phyloP scores from a whole-genome alignment of 2,888 invertebrate species.

The Epiblema foenella region DNA sequence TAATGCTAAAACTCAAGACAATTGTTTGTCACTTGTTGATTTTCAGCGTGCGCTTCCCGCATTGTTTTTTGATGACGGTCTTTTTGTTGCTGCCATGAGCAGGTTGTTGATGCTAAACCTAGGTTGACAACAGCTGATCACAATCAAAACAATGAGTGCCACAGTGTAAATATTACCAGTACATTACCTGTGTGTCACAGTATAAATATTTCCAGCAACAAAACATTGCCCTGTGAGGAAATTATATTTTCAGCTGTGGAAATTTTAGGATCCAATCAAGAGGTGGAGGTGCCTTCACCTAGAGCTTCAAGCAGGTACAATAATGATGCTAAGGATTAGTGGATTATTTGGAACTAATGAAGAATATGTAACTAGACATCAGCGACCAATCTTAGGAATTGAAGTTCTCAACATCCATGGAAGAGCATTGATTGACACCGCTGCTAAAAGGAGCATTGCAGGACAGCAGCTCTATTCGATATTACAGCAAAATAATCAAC shows the following conservation, averaged over 20 bases:
- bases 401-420: background rate
- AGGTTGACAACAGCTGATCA: too few species aligned
- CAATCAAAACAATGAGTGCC: too few species aligned
- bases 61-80: too few species aligned
- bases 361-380: background rate
- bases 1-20: too few species aligned
- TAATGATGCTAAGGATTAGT: background rate
- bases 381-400: conserved; percentile 8
- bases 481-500: background rate
- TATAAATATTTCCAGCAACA: too few species aligned
- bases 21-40: too few species aligned
- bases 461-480: background rate
- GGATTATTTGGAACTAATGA: conserved; percentile 3
- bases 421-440: background rate
- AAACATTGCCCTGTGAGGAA: background rate
- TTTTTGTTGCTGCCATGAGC: too few species aligned
- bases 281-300: background rate
- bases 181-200: too few species aligned
- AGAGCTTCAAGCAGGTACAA: background rate
- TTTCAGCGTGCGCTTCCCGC: too few species aligned
- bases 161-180: too few species aligned
- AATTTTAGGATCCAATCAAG: background rate
- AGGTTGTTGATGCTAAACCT: too few species aligned
- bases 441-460: conserved; percentile 6
- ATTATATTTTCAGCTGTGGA: background rate